Percentiles rank a stretch among this genome's conserved stretches.
These are phyloP conservation scores for Florisuga fusca DNA, from an alignment of 2,797 vertebrate genomes.

Conservation along the genomic window DNA sequence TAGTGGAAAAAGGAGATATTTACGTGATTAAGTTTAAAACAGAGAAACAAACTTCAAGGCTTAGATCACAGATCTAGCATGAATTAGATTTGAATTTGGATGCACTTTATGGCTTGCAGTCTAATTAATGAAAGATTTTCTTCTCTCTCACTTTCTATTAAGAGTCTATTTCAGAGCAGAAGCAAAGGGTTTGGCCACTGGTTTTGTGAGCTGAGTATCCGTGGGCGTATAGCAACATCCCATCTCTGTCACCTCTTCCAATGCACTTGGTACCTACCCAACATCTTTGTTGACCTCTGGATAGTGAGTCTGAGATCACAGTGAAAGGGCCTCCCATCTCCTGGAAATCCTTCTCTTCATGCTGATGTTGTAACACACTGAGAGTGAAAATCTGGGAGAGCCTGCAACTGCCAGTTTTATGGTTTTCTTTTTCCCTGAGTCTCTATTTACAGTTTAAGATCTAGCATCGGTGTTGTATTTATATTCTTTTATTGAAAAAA, in stretches of 20 bases:
- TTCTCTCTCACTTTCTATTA: conserved; percentile 2
- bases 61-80: conserved; percentile 44
- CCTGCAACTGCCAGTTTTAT: neutral
- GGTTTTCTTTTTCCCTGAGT: neutral
- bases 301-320: neutral
- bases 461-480: neutral
- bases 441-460: neutral
- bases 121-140: conserved; percentile 10
- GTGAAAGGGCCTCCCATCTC: neutral
- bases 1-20: neutral
- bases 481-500: neutral
- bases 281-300: neutral
- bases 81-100: conserved; percentile 29
- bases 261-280: neutral
- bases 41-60: neutral
- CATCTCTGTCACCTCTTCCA: neutral
- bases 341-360: neutral
- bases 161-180: neutral
- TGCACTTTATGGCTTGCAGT: neutral
- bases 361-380: neutral
- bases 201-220: neutral
- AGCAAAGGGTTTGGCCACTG: neutral
- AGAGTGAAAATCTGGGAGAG: neutral
- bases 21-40: conserved; percentile 30
- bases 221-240: neutral